Evolutionary conservation across 2,888 invertebrate species (phyloP), one percentile per base, ranked within the genome.

Genomic region (Autographa gamma): DNA sequence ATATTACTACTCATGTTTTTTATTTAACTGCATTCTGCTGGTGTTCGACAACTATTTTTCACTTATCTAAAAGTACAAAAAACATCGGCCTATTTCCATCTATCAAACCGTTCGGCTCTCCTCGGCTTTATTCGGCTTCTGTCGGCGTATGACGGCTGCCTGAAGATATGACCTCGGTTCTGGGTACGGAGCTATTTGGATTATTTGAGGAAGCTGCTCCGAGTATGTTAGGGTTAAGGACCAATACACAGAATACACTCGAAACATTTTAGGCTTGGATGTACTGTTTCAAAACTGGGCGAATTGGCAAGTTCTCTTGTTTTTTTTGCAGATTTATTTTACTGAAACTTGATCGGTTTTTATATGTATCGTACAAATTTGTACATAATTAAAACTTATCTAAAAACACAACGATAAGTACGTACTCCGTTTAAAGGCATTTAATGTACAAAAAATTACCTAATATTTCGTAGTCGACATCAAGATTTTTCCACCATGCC

Each of bases 91-190:
- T 69, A 73, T 73, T 79, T 63, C 65, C 13, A 25, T 71, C 65
- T 60, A 58, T 41, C 69, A 73, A 69, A 71, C 69, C 66, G 65
- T 71, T 72, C 56, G 34, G 34, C 59, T 71, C 52, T 69, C 61
- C 54, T 61, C 59, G 74, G 69, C 60, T 76, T 76, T 64, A 52
- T 54, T 61, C 59, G 74, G 69, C 63, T 77, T 76, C 73, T 74
- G 71, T 71, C 76, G 75, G 67, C 58, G 71, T 69, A 70, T 72
- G 68, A 61, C 65, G 56, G 60, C 19, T 25, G 58, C 54, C 67
- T 69, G 68, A 77, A 71, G 67, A 69, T 80, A 71, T 77, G 69
- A 74, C 71, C 67, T 59, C 56, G 7, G 68, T 58, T 60, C 76
- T 71, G 63, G 63, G 70, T 19, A 65, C 54, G 63, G 54, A 74